These are phyloP conservation scores for Phyllotreta striolata DNA, from an alignment of 2,888 invertebrate genomes.

Conservation along the genomic window DNA sequence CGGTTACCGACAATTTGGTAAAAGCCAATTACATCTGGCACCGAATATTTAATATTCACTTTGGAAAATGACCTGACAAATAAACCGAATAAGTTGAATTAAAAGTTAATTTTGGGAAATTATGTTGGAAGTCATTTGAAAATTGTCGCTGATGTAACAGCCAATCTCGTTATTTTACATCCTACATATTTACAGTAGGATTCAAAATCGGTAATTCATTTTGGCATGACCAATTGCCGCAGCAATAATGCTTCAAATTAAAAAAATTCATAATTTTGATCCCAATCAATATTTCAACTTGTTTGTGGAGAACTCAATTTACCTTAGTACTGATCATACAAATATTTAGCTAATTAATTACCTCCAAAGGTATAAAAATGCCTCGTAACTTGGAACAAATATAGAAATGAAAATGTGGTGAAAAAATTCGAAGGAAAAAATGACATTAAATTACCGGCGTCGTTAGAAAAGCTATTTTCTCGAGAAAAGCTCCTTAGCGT, in stretches of 20 bases:
- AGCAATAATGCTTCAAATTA: background rate
- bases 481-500: constrained; percentile 40
- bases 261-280: too few relatives aligned
- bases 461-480: constrained; percentile 40
- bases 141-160: constrained; percentile 25
- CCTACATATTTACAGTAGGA: constrained; percentile 28
- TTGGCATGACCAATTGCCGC: constrained; percentile 19
- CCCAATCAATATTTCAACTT: too few relatives aligned
- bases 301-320: too few relatives aligned
- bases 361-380: constrained; percentile 7
- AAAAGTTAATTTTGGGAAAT: constrained; percentile 29
- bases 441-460: constrained; percentile 39
- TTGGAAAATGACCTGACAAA: constrained; percentile 6
- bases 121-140: constrained; percentile 33
- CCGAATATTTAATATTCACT: constrained; percentile 36
- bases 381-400: constrained; percentile 13
- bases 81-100: constrained; percentile 10
- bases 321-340: too few relatives aligned
- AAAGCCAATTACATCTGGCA: constrained; percentile 35
- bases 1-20: constrained; percentile 34
- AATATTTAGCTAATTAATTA: too few relatives aligned
- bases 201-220: constrained; percentile 13
- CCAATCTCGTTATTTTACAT: constrained; percentile 24
- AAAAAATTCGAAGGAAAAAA: constrained; percentile 26
- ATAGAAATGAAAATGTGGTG: too few relatives aligned